A percentile compares a stretch with the other conserved stretches of the same genome.
Conservation (phyloP, 53 echinoderm and acorn worm species). For the Mesocentrotus franciscanus region DNA sequence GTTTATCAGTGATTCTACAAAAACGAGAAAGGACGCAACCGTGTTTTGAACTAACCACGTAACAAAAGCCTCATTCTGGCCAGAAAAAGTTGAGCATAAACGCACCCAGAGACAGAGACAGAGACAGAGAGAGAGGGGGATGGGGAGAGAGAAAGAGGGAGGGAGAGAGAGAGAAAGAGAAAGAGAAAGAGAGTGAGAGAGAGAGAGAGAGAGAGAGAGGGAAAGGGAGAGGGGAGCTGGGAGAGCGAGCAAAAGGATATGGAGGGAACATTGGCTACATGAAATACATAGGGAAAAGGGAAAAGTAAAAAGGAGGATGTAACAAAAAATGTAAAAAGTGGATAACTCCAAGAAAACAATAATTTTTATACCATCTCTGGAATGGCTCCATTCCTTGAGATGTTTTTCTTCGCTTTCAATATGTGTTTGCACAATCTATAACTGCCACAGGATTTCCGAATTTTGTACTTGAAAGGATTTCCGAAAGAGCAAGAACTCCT, state of each 20-base stretch:
- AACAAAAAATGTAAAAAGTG: neutral
- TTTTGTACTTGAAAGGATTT: neutral
- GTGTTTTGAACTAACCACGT: too few species aligned
- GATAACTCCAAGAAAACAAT: neutral
- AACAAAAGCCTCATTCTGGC: too few species aligned
- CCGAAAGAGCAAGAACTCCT: neutral
- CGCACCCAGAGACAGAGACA: neutral
- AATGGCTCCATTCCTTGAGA: neutral
- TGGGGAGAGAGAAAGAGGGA: neutral
- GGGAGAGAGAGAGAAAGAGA: too few species aligned
- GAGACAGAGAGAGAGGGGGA: neutral
- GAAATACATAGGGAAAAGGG: neutral
- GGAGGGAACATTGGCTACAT: neutral
- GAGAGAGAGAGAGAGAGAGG: neutral
- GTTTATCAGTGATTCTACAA: too few species aligned
- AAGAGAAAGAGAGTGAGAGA: too few species aligned
- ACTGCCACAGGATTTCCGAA: neutral
- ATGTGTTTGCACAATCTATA: neutral
- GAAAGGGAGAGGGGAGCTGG: neutral
- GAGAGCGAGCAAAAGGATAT: too few species aligned
- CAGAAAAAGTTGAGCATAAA: too few species aligned
- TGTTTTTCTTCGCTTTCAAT: neutral
- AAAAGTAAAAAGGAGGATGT: neutral
- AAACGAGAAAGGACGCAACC: too few species aligned
- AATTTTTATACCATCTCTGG: neutral